These are phyloP conservation scores for Leptopilina clavipes DNA, from an alignment of 1,140 invertebrate species.

Conservation along the genomic window DNA sequence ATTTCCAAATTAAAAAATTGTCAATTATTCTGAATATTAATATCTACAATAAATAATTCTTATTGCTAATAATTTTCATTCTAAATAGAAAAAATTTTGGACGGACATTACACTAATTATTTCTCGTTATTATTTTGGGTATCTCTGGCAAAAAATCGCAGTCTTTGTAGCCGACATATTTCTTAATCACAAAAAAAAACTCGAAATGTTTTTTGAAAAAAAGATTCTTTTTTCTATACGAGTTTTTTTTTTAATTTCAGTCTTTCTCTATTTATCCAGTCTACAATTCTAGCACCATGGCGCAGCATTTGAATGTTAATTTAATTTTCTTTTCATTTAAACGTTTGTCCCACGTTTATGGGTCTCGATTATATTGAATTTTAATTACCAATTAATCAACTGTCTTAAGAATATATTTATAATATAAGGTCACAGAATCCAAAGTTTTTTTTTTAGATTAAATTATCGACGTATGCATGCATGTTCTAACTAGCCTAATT, in stretches of 20 bases:
- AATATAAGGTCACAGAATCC: slow-evolving; percentile 52
- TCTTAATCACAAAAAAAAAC: not conserved
- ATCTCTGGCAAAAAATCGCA: slow-evolving; percentile 49
- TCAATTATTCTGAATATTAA: not conserved
- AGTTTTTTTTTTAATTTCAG: slow-evolving; percentile 56
- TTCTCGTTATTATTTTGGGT: slow-evolving; percentile 19
- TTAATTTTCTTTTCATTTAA: slow-evolving; percentile 27
- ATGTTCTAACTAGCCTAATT: slow-evolving; percentile 43
- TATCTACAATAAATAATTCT: not conserved
- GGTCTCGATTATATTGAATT: not conserved
- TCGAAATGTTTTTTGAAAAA: not conserved
- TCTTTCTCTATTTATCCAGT: slow-evolving; percentile 66
- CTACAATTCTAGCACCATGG: slow-evolving; percentile 63
- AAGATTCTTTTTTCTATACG: slow-evolving; percentile 27
- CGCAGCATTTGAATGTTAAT: slow-evolving; percentile 50
- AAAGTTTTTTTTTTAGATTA: slow-evolving; percentile 51
- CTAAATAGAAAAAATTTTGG: not conserved
- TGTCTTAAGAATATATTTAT: slow-evolving; percentile 40
- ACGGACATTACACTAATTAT: slow-evolving; percentile 31
- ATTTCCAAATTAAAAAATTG: no score
- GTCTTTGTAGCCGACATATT: slow-evolving; percentile 52
- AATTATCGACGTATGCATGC: slow-evolving; percentile 58
- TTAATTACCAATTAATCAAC: slow-evolving; percentile 48
- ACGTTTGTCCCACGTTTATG: slow-evolving; percentile 33
- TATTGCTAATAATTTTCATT: not conserved